Base-by-base conservation (phyloP, 2,113 vertebrate genomes). In the Panthera tigris region DNA sequence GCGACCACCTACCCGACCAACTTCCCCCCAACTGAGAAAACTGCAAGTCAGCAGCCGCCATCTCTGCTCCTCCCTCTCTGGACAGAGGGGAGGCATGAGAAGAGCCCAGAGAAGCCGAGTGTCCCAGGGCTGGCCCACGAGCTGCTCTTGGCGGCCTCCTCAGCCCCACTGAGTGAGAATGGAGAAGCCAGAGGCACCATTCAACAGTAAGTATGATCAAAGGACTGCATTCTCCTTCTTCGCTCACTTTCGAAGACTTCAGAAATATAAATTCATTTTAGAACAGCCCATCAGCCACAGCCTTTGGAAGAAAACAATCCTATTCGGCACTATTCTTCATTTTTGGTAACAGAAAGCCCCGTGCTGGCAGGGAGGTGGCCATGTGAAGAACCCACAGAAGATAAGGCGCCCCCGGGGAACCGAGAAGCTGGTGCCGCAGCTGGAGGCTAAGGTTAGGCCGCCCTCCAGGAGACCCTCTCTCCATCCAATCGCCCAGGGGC, bases 81-180 rank as follows among this genome's bases (percentile, higher is more conserved):
- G 4, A 23, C 25, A 25, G 33, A 36, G 2, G 8, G 6, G 27
- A 33, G n/a, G n/a, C 66, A 29, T n/a, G 29, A 15, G 69, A 16
- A 48, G 57, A 73, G 21, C 86, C 69, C 36, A 41, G 13, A 39
- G 13, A 33, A 15, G 5, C 7, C n/a, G 8, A 12, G 6, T 1
- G n/a, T 21, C 4, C 36, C 19, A 7, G 0, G 4, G 12, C 27
- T n/a, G 7, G 15, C 31, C 19, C 18, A 12, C 4, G 25, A 39
- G 14, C 31, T 39, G 89, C 39, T 80, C 89, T 73, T 5, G 16
- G 10, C 1, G 7, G 9, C 23, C 19, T 31, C 78, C n/a, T 45
- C 29, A 71, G 14, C 45, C n/a, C 41, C 39, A 31, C 9, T 7
- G 48, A 19, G 36, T 3, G 25, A 41, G 36, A 16, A 80, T n/a